Percentiles rank a stretch among this genome's conserved stretches.
phyloP scores from a whole-genome alignment of 2,888 invertebrate species.

The Heliconius ismenius region DNA sequence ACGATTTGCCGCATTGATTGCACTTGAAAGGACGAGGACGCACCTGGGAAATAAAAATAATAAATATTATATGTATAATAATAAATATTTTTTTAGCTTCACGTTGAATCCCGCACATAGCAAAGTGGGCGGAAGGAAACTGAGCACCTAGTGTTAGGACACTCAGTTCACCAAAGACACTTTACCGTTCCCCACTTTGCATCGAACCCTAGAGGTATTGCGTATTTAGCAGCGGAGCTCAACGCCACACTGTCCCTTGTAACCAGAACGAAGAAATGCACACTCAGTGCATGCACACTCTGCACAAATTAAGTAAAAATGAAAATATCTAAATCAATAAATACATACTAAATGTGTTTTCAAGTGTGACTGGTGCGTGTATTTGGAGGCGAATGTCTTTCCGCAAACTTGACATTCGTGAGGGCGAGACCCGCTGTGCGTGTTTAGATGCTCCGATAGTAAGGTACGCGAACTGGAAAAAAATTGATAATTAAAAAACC shows the following conservation, averaged over 20 bases:
- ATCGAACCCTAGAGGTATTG: background rate
- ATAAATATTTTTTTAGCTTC: background rate
- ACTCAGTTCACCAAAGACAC: no score
- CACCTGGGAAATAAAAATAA: constrained; percentile 55
- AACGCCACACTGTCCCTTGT: no score
- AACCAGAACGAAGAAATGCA: no score
- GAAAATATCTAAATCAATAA: no score
- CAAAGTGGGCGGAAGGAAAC: no score
- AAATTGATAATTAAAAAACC: no score
- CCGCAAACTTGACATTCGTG: constrained; percentile 85
- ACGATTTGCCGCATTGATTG: constrained; percentile 85
- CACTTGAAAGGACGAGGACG: constrained; percentile 88
- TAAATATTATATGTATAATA: background rate
- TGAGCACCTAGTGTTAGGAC: no score
- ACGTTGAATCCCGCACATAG: background rate
- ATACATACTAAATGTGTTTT: constrained; percentile 84
- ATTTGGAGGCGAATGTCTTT: constrained; percentile 90
- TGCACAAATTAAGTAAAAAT: no score
- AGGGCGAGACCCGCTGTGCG: constrained; percentile 86
- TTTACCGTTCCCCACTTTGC: no score
- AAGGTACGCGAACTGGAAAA: constrained; percentile 83
- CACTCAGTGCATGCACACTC: no score
- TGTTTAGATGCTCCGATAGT: constrained; percentile 87
- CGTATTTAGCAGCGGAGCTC: background rate
- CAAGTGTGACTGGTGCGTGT: constrained; percentile 88